Evolutionary conservation across 2,888 invertebrate species (phyloP).

Genomic region (Metallyticus violacea): DNA sequence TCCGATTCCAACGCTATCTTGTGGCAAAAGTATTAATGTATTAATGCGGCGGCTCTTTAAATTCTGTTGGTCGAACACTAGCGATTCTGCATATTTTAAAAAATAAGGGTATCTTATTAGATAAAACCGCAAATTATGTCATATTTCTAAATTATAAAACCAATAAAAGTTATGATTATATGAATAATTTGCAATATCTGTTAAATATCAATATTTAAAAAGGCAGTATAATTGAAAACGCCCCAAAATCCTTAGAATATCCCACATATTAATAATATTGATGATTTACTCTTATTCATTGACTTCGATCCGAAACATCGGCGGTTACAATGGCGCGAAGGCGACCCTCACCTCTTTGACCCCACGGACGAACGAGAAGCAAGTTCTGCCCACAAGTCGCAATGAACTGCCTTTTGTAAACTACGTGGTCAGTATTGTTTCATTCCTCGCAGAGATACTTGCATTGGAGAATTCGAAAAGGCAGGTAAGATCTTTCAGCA

Average conservation of each 20-base stretch:
- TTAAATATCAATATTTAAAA: too few species aligned
- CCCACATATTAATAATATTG: not conserved
- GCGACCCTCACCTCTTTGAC: not conserved
- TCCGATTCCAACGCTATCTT: not conserved
- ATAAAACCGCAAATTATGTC: too few species aligned
- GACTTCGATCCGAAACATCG: not conserved
- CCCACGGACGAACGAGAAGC: not conserved
- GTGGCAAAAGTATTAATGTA: not conserved
- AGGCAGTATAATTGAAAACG: too few species aligned
- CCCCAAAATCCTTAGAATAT: too few species aligned
- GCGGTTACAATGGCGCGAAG: not conserved
- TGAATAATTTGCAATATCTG: too few species aligned
- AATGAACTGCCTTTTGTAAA: not conserved
- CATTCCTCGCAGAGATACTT: not conserved
- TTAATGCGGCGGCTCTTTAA: not conserved
- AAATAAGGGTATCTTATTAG: too few species aligned
- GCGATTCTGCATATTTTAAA: too few species aligned
- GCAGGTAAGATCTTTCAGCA: not conserved
- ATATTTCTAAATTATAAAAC: too few species aligned
- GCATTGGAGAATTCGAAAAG: not conserved
- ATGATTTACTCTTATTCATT: conserved; percentile 23
- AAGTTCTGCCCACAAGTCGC: not conserved
- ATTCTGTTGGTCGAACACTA: too few species aligned
- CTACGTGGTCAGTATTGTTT: not conserved
- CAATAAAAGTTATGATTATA: too few species aligned